Base-by-base conservation (phyloP, 2,113 vertebrate species). In the Boleophthalmus pectinirostris region DNA sequence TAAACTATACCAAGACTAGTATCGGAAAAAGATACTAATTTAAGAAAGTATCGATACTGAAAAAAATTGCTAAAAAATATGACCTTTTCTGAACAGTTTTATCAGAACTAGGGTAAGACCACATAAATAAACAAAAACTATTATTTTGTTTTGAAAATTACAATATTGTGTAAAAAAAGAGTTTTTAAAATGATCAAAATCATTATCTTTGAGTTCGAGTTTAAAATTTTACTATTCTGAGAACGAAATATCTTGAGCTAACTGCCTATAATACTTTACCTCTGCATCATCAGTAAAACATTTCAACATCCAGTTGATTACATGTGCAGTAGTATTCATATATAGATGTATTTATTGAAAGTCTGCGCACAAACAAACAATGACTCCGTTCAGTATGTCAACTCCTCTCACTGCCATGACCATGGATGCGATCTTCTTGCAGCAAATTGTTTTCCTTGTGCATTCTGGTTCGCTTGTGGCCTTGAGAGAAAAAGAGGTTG, bases 401-500 rank as follows among this genome's bases (percentile, higher is more conserved):
- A 38, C 25, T 23, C 8, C 4, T 63, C 69, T 70, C 54, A 24
- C 51, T 29, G 53, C 15, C 35, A 21, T 35, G 72, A 80, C 83
- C 85, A 82, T 79, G 77, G 72, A 74, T 73, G 54, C 25, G 72
- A 53, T 63, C 38, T 43, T 23, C 74, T 46, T 4, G 4, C 29
- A 49, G 57, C 66, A 77, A 87, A 78, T 83, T 79, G 78, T 86
- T 79, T 85, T 86, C 46, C 78, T 70, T 66, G 56, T 18, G 63
- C 53, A 53, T 82, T 80, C 35, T 66, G 66, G 38, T 64, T 38
- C n/a, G 67, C 73, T 69, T 61, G 69, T 73, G 78, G 81, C 81
- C 82, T 86, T 88, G 86, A 78, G 54, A 58, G 67, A 81, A 87
- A 64, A 79, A 78, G 65, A 79, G 63, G 56, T 68, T 49, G 76